Evolutionary conservation across 2,888 invertebrate species (phyloP).

Genomic region (Sabatieria punctata): DNA sequence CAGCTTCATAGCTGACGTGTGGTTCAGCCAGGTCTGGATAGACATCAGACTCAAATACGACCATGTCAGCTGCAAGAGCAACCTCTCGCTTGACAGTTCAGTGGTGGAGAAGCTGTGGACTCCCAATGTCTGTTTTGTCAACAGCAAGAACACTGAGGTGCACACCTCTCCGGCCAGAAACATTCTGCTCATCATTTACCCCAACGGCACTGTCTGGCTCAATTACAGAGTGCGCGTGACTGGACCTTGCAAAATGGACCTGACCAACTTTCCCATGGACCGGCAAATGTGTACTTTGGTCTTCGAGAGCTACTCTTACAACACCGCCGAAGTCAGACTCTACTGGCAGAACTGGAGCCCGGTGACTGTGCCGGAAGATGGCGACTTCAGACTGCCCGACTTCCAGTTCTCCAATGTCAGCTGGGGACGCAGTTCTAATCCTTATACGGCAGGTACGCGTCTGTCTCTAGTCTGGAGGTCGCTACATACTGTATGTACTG

Average conservation of each 20-base stretch:
- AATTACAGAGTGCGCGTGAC: conserved; percentile 28
- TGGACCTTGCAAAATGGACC: conserved; percentile 24
- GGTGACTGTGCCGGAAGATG: conserved; percentile 24
- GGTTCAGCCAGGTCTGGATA: conserved; percentile 8
- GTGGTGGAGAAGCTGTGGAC: conserved; percentile 26
- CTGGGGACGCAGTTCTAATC: conserved; percentile 19
- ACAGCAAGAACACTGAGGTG: neutral
- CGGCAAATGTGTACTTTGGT: conserved; percentile 19
- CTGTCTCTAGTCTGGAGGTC: no score
- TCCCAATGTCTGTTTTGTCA: conserved; percentile 27
- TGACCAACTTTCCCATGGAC: conserved; percentile 25
- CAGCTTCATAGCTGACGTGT: no score
- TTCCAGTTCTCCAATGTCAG: conserved; percentile 21
- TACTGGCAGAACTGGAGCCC: conserved; percentile 26
- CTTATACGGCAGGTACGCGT: conserved; percentile 25
- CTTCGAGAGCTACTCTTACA: conserved; percentile 28
- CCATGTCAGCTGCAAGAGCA: conserved; percentile 25
- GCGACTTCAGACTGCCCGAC: conserved; percentile 22
- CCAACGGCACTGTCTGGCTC: conserved; percentile 28
- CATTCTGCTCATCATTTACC: conserved; percentile 26
- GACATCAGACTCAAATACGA: conserved; percentile 7
- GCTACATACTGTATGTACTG: no score
- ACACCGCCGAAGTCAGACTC: no score
- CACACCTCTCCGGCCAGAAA: conserved; percentile 25
- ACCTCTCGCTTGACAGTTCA: conserved; percentile 26